Percentiles rank a stretch among this genome's conserved stretches.
Conservation (phyloP, 2,113 vertebrate genomes). For the Pomatorhinus ruficollis region DNA sequence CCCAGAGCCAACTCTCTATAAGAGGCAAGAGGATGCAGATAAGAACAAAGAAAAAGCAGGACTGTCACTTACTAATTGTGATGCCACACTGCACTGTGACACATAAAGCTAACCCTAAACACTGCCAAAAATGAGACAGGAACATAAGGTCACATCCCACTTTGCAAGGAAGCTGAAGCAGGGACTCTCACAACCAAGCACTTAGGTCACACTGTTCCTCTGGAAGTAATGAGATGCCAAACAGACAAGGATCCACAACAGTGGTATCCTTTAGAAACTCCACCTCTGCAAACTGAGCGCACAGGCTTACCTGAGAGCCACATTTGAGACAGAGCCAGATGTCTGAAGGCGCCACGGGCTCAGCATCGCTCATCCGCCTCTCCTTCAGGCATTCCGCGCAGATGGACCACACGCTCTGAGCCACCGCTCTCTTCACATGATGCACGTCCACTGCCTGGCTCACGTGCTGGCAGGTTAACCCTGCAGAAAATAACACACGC, state of each 20-base stretch:
- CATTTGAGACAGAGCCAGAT: slow-evolving; percentile 94
- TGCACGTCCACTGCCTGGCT: slow-evolving; percentile 89
- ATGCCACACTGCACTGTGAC: accelerated
- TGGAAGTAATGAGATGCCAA: neutral
- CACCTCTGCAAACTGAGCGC: accelerated
- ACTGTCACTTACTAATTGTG: neutral
- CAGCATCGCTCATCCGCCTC: slow-evolving; percentile 81
- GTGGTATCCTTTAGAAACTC: neutral
- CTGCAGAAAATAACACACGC: slow-evolving; percentile 51
- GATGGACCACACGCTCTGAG: slow-evolving; percentile 86
- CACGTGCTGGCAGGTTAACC: slow-evolving; percentile 92
- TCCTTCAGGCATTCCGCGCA: slow-evolving; percentile 93
- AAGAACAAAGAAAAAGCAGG: neutral
- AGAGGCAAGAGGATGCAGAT: neutral
- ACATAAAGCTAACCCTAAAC: neutral
- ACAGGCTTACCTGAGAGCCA: slow-evolving; percentile 86
- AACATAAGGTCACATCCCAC: neutral
- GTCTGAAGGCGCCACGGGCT: slow-evolving; percentile 77
- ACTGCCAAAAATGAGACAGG: neutral
- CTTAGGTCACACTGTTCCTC: neutral
- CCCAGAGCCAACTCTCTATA: neutral
- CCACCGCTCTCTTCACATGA: slow-evolving; percentile 88
- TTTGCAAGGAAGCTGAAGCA: neutral
- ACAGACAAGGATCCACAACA: neutral
- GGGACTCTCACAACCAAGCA: neutral